A percentile compares a stretch with the other conserved stretches of the same genome.
Conservation (phyloP, 2,113 vertebrate genomes). For the Anarrhichthys ocellatus region DNA sequence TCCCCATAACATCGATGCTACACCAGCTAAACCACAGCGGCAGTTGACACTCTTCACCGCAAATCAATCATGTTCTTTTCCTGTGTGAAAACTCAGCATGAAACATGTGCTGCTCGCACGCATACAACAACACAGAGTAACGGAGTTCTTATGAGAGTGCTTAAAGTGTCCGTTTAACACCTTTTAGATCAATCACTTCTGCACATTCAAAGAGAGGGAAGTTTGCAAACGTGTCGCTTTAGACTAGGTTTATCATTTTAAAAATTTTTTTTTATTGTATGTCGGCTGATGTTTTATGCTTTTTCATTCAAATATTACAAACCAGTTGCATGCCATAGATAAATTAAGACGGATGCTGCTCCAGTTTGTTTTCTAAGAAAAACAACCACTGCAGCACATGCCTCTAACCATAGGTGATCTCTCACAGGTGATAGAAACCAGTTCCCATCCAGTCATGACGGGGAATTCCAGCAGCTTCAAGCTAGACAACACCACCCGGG, state of each 20-base stretch:
- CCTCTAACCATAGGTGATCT: not conserved
- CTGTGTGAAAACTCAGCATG: conserved; percentile 63
- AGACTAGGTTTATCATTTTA: not conserved
- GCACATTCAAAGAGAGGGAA: not conserved
- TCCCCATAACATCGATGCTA: no score
- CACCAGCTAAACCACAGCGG: not conserved
- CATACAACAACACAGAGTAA: not conserved
- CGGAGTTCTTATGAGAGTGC: not conserved
- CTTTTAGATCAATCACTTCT: not conserved
- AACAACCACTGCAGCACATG: not conserved
- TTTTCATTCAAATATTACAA: not conserved
- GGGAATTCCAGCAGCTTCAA: conserved; percentile 56
- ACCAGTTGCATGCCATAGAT: not conserved
- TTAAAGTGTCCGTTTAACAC: conserved; percentile 33
- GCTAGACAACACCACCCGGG: conserved; percentile 86
- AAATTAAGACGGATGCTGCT: not conserved
- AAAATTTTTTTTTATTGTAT: not conserved
- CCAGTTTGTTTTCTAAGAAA: not conserved
- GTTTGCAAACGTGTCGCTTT: not conserved
- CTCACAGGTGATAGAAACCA: conserved; percentile 23
- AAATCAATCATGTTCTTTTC: conserved; percentile 53
- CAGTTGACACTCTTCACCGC: conserved; percentile 31
- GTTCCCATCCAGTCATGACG: conserved; percentile 47
- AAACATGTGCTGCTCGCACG: not conserved
- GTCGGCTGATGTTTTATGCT: no score